Base-by-base conservation (phyloP, 2,113 vertebrate species). In the Opisthocomus hoazin region DNA sequence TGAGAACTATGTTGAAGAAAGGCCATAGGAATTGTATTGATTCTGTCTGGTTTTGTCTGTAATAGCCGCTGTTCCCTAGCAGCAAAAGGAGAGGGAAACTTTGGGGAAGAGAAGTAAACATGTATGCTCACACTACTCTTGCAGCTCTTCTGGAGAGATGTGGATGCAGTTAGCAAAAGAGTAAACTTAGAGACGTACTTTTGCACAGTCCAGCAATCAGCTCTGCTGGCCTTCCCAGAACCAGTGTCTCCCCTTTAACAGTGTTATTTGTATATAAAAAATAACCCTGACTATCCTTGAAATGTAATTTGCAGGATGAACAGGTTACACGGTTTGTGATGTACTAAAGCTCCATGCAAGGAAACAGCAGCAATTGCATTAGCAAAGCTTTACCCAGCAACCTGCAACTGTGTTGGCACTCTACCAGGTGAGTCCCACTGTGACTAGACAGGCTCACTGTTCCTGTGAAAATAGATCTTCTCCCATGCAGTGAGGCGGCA, bases 401-500 rank as follows among this genome's bases (percentile, higher is more conserved):
- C 86, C 77, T 89, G 39, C 84, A 63, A 58, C 12, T 45, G 51
- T 51, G 29, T 11, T 57, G 82, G 75, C 53, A 17, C 39, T 58
- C 45, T 12, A 39, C n/a, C 69, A 60, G 41, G 57, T 19, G 34
- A 45, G 24, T 27, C 10, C 30, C 22, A 5, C 23, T 53, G 66
- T 20, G 37, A 46, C 97, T 98, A 99, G 73, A 98, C 98, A 16
- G 85, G 94, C 39, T 98, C 96, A 6, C 84, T 97, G 48, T 97
- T 98, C 73, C 97, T 98, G 66, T 98, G 98, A n/a, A 98, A 98
- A 97, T 99, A 99, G 45, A 99, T 98, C 66, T 98, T 97, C 95
- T 99, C 99, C 99, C 99, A 99, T 53, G 97, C 97, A 75, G 99
- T 98, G 0, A 97, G 97, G 60, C 97, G 98, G 92, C 98, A 98